phyloP scores from a whole-genome alignment of 2,888 invertebrate genomes.

The Habrosyne pyritoides region DNA sequence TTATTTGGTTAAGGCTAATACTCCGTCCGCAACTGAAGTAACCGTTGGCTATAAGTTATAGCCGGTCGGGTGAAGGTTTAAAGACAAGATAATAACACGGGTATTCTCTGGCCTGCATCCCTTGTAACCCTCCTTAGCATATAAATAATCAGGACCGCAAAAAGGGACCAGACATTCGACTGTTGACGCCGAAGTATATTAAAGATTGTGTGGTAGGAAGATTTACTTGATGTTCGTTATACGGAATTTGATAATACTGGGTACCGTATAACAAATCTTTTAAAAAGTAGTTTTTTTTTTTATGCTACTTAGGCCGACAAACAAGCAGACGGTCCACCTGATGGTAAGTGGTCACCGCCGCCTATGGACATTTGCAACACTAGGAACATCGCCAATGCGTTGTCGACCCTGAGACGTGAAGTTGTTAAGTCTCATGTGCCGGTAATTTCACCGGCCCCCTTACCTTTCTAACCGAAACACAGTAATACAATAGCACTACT shows the following conservation, averaged over 20 bases:
- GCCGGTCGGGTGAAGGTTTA: constrained; percentile 38
- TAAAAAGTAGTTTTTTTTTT: too few relatives aligned
- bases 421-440: too few relatives aligned
- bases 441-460: too few relatives aligned
- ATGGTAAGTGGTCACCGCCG: too few relatives aligned
- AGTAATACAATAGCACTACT: too few relatives aligned
- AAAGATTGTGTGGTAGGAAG: constrained; percentile 4
- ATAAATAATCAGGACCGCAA: constrained; percentile 48
- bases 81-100: constrained; percentile 42
- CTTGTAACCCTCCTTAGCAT: constrained; percentile 41
- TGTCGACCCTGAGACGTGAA: too few relatives aligned
- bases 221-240: constrained; percentile 6
- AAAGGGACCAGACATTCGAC: constrained; percentile 35
- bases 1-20: constrained; percentile 40
- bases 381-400: too few relatives aligned
- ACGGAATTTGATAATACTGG: neutral
- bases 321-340: too few relatives aligned
- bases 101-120: constrained; percentile 17
- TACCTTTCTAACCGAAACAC: too few relatives aligned
- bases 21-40: constrained; percentile 26
- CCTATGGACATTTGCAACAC: too few relatives aligned
- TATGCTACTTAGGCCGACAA: too few relatives aligned
- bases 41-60: constrained; percentile 35
- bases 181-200: constrained; percentile 18
- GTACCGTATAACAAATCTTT: too few relatives aligned